Evolutionary conservation across 2,888 invertebrate genomes (phyloP), one percentile per base, ranked within the genome.

Genomic region (Lissonota sp.): DNA sequence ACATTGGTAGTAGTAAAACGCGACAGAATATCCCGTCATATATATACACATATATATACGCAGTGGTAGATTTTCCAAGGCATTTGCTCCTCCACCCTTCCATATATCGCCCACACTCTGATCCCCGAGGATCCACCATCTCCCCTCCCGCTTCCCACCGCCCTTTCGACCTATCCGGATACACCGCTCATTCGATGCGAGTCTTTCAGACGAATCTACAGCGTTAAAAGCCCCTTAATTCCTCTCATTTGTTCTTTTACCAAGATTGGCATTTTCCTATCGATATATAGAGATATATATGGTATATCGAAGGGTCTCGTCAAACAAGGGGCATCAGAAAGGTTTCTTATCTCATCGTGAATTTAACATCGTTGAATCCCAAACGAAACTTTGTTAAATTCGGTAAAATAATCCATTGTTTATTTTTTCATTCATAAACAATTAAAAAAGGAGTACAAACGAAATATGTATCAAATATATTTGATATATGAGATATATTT

Each of bases 141-240:
- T n/a, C 26, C n/a, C 58, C n/a, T 14, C 26, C 26, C 26, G 26
- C 26, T 3, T 26, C 26, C 26, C 26, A 16, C 16, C 14, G 1
- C 16, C 26, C 55, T 16, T 44, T 1, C 44, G 89, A 89, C 91
- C 90, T 84, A 26, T 26, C 26, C 26, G 26, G 26, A 26, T 26
- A 26, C 26, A 26, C 26, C 26, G 26, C 26, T 26, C 26, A 26
- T 26, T 26, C 26, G 26, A 26, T 80, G 77, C 85, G 82, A 85
- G 76, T 85, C 5, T 55, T 46, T 40, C 44, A 44, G 44, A 71
- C 69, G 73, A 57, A 79, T 84, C 84, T 3, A 3, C 87, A 86
- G 78, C 83, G 85, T 87, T 88, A 89, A 90, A 90, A 90, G 90
- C 87, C 88, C 89, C 89, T 88, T 90, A 89, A 90, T 89, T 89